A percentile compares a stretch with the other conserved stretches of the same genome.
phyloP scores from a whole-genome alignment of 2,113 vertebrate genomes.

The Dicrurus megarhynchus region DNA sequence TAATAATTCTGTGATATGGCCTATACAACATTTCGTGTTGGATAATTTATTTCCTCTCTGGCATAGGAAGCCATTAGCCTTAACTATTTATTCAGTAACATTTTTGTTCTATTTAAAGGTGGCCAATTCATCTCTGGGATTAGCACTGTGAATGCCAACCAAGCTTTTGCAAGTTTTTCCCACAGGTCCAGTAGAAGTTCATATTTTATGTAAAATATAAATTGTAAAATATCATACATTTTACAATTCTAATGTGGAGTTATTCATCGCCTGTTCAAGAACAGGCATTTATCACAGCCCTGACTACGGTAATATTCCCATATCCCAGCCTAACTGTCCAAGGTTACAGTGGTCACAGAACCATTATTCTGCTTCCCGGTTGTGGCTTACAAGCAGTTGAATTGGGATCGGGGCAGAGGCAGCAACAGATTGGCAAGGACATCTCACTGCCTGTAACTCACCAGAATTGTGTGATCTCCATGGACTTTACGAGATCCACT shows the following conservation, averaged over 20 bases:
- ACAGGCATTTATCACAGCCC: not conserved
- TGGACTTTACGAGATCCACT: not conserved
- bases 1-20: not conserved
- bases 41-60: conserved; percentile 24
- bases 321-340: not conserved
- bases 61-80: conserved; percentile 26
- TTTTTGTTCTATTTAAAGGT: conserved; percentile 50
- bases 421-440: not conserved
- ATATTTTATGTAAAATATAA: conserved; percentile 43
- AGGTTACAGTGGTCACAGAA: conserved; percentile 8
- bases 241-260: not conserved
- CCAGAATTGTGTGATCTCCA: not conserved
- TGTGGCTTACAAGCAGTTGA: not conserved
- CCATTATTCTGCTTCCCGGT: not conserved
- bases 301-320: not conserved
- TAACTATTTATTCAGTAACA: conserved; percentile 43
- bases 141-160: not conserved
- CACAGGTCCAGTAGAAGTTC: conserved; percentile 1
- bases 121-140: conserved; percentile 33
- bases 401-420: not conserved
- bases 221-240: conserved; percentile 13
- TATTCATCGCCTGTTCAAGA: conserved; percentile 6
- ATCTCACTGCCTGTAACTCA: not conserved
- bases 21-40: not conserved
- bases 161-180: not conserved